phyloP scores from a whole-genome alignment of 2,888 invertebrate genomes.

The Dascillus cervinus region DNA sequence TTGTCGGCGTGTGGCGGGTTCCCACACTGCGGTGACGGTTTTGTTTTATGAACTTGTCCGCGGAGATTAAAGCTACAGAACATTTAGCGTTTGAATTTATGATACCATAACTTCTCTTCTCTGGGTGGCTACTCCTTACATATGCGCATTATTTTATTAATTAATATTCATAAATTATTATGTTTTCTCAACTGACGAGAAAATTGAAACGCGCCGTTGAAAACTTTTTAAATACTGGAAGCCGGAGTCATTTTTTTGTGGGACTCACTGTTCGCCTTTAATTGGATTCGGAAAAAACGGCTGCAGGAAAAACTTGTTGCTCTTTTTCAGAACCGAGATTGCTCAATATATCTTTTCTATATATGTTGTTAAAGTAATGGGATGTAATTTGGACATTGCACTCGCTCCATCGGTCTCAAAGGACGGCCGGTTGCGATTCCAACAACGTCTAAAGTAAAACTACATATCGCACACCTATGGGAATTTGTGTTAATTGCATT shows the following conservation, averaged over 20 bases:
- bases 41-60: constrained; percentile 10
- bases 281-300: too few species aligned
- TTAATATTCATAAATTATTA: constrained; percentile 4
- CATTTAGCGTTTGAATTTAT: constrained; percentile 8
- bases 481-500: constrained; percentile 20
- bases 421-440: constrained; percentile 13
- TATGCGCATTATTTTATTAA: constrained; percentile 7
- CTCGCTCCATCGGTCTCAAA: constrained; percentile 6
- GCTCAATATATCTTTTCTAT: too few species aligned
- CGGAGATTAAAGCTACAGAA: constrained; percentile 4
- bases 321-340: too few species aligned
- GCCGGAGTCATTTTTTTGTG: background rate
- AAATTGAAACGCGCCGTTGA: too few species aligned
- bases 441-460: constrained; percentile 9
- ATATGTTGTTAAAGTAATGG: too few species aligned
- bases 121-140: constrained; percentile 7
- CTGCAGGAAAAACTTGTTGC: too few species aligned
- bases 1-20: constrained; percentile 9
- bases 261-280: too few species aligned
- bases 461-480: constrained; percentile 20
- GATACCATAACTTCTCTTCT: constrained; percentile 4
- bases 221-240: background rate
- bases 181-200: background rate
- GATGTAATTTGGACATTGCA: constrained; percentile 9
- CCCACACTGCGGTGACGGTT: constrained; percentile 9